phyloP scores from a whole-genome alignment of 2,888 invertebrate species.

The Drosophila meridiana region DNA sequence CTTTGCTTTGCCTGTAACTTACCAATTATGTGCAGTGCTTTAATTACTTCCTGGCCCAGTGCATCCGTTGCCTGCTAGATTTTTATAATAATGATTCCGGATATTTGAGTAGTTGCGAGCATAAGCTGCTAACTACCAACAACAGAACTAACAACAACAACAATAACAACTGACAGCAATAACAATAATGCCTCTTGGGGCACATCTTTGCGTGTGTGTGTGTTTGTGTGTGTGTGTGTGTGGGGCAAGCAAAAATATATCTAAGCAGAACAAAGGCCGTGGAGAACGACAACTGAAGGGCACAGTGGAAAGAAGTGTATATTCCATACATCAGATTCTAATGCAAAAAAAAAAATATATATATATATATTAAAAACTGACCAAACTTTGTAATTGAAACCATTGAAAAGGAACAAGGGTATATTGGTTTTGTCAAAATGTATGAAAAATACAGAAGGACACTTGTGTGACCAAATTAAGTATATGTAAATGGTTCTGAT shows the following conservation, averaged over 20 bases:
- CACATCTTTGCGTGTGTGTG: constrained; percentile 45
- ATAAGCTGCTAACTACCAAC: constrained; percentile 63
- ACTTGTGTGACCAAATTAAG: too few species aligned
- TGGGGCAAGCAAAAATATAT: constrained; percentile 50
- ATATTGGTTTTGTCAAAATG: too few species aligned
- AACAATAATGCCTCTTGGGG: constrained; percentile 59
- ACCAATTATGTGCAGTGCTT: constrained; percentile 72
- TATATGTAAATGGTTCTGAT: too few species aligned
- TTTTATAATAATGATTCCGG: constrained; percentile 79
- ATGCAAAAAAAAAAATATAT: too few species aligned
- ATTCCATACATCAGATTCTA: too few species aligned
- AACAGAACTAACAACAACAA: constrained; percentile 18
- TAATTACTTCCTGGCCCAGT: constrained; percentile 74
- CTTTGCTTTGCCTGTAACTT: constrained; percentile 54
- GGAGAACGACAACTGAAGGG: constrained; percentile 13
- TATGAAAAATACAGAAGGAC: too few species aligned
- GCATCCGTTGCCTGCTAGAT: constrained; percentile 58
- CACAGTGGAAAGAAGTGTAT: constrained; percentile 45
- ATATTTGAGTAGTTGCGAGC: constrained; percentile 77
- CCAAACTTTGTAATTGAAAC: too few species aligned
- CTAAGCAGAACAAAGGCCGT: constrained; percentile 53
- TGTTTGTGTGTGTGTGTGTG: constrained; percentile 33
- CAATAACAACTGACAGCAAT: constrained; percentile 39
- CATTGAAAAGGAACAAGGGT: too few species aligned
- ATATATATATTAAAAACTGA: too few species aligned